phyloP scores from a whole-genome alignment of 2,797 vertebrate genomes.

The Falco peregrinus region DNA sequence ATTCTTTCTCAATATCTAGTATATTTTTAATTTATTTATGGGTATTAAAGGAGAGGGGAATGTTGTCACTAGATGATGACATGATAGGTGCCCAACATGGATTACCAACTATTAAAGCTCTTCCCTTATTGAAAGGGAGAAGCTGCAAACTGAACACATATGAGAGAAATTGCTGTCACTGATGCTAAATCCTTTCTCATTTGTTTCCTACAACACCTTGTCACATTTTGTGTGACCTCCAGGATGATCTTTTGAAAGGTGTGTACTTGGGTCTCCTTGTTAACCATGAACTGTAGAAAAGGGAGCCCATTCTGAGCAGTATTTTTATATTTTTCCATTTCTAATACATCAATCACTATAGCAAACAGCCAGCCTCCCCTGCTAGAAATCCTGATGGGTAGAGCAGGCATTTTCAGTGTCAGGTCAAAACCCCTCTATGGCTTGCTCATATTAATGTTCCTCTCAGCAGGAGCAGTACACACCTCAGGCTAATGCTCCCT shows the following conservation, averaged over 20 bases:
- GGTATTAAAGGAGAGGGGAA: not conserved
- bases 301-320: not conserved
- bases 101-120: not conserved
- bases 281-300: not conserved
- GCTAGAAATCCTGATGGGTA: not conserved
- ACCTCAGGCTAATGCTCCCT: not conserved
- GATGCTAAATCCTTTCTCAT: not conserved
- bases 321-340: not conserved
- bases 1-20: not conserved
- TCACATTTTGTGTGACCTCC: not conserved
- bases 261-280: not conserved
- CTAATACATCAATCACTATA: not conserved
- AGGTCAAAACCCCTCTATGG: not conserved
- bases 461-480: not conserved
- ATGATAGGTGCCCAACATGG: not conserved
- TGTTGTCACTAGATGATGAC: not conserved
- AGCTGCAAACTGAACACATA: not conserved
- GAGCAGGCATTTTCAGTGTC: not conserved
- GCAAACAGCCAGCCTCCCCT: not conserved
- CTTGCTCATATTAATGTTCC: not conserved
- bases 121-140: not conserved
- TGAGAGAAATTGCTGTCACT: not conserved
- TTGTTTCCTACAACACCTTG: not conserved
- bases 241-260: not conserved
- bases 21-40: not conserved